Percentiles rank a stretch among this genome's conserved stretches.
Evolutionary conservation across 2,797 vertebrate genomes (phyloP).

Genomic region (Eospalax fontanierii): DNA sequence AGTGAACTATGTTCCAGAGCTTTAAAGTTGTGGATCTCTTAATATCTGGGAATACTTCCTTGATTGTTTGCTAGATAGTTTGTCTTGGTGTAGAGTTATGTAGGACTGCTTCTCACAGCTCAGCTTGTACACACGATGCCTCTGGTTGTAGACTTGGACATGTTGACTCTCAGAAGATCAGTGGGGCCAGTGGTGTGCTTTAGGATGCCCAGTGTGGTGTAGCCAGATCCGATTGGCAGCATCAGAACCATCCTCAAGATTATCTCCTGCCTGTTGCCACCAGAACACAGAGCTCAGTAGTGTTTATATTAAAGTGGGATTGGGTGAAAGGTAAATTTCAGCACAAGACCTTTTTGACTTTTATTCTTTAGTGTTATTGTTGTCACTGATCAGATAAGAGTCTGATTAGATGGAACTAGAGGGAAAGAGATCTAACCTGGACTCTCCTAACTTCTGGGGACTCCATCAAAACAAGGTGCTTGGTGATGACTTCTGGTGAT

Average conservation of each 20-base stretch:
- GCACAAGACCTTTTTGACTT: neutral
- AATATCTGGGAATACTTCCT: neutral
- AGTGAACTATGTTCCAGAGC: neutral
- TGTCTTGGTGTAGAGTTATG: neutral
- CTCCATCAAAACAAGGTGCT: neutral
- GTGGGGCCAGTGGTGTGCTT: neutral
- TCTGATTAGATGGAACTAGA: conserved; percentile 4
- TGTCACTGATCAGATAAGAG: neutral
- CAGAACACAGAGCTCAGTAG: neutral
- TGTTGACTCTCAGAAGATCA: neutral
- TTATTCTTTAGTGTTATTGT: neutral
- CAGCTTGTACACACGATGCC: neutral
- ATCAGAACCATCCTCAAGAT: neutral
- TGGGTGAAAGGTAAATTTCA: conserved; percentile 15
- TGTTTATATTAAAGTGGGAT: neutral
- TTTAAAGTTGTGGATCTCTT: neutral
- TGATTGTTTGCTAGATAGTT: neutral
- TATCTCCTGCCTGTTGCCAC: neutral
- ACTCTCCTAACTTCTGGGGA: neutral
- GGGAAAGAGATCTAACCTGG: neutral
- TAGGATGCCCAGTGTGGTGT: neutral
- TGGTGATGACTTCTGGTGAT: conserved; percentile 24
- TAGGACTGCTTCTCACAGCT: neutral
- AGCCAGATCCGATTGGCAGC: neutral
- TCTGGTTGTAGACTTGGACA: neutral